A percentile compares a stretch with the other conserved stretches of the same genome.
phyloP scores from a whole-genome alignment of 2,113 vertebrate species.

The Emydura subglobosa region DNA sequence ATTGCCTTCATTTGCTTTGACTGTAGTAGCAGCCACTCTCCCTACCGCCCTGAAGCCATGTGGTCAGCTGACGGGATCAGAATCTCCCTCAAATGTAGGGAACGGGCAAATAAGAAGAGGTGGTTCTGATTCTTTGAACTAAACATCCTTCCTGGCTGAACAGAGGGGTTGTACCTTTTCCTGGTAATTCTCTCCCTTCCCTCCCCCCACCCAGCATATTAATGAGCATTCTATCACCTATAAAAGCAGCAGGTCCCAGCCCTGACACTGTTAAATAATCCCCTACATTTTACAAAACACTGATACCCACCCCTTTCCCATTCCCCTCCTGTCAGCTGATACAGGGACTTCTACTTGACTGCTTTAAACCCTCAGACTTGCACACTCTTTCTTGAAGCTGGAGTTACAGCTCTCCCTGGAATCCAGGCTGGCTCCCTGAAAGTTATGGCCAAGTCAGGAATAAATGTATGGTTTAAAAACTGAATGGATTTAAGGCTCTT shows the following conservation, averaged over 20 bases:
- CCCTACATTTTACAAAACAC: slow-evolving; percentile 57
- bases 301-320: not conserved
- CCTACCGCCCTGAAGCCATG: not conserved
- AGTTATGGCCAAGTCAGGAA: slow-evolving; percentile 47
- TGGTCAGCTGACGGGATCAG: not conserved
- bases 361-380: slow-evolving; percentile 58
- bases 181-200: not conserved
- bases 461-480: slow-evolving; percentile 49
- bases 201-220: not conserved
- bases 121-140: not conserved
- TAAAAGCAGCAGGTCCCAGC: slow-evolving; percentile 24
- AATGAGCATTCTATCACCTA: not conserved
- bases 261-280: slow-evolving; percentile 12
- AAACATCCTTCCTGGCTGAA: not conserved
- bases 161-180: not conserved
- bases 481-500: slow-evolving; percentile 6
- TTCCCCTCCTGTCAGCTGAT: not conserved
- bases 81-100: not conserved
- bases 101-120: not conserved
- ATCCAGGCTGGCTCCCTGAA: not conserved
- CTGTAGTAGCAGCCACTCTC: not conserved
- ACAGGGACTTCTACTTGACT: slow-evolving; percentile 10
- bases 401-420: slow-evolving; percentile 43
- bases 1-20: not conserved
- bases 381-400: slow-evolving; percentile 16